Evolutionary conservation across 2,797 vertebrate genomes (phyloP).

Genomic region (Remorina albescens): DNA sequence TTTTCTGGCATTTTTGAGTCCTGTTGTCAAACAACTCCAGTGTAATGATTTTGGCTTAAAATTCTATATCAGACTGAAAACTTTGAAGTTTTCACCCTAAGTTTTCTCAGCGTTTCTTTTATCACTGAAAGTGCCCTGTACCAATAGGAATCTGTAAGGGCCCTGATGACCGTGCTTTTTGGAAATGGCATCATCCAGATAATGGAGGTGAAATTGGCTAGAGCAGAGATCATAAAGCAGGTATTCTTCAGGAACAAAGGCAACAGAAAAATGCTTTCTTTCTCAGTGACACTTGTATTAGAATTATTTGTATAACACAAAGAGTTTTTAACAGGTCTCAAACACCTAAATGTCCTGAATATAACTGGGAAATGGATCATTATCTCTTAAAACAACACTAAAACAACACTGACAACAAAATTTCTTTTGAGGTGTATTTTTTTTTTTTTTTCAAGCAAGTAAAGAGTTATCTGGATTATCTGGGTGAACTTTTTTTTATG

Average conservation of each 20-base stretch:
- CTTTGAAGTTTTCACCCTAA: conserved; percentile 28
- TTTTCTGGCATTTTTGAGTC: background rate
- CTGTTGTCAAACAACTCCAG: background rate
- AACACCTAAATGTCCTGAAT: background rate
- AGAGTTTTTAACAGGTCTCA: conserved; percentile 10
- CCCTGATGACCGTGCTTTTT: conserved; percentile 37
- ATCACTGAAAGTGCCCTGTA: conserved; percentile 42
- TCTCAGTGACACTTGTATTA: background rate
- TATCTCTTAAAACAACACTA: too few species aligned
- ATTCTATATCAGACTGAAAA: background rate
- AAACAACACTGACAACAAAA: too few species aligned
- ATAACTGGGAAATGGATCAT: background rate
- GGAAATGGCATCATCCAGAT: conserved; percentile 56
- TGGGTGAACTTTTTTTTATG: conserved; percentile 28
- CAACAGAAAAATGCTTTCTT: conserved; percentile 12
- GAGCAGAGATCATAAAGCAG: conserved; percentile 38
- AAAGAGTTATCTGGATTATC: conserved; percentile 9
- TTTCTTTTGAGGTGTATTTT: conserved; percentile 12
- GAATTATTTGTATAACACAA: conserved; percentile 7
- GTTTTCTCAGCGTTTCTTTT: conserved; percentile 35
- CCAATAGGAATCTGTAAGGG: conserved; percentile 31
- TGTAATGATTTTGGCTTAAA: background rate
- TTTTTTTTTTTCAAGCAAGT: conserved; percentile 2
- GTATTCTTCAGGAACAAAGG: conserved; percentile 14
- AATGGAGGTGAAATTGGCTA: conserved; percentile 39